Evolutionary conservation across 2,113 vertebrate genomes (phyloP), one percentile per base, ranked within the genome.

Genomic region (Circaetus cinerascens): DNA sequence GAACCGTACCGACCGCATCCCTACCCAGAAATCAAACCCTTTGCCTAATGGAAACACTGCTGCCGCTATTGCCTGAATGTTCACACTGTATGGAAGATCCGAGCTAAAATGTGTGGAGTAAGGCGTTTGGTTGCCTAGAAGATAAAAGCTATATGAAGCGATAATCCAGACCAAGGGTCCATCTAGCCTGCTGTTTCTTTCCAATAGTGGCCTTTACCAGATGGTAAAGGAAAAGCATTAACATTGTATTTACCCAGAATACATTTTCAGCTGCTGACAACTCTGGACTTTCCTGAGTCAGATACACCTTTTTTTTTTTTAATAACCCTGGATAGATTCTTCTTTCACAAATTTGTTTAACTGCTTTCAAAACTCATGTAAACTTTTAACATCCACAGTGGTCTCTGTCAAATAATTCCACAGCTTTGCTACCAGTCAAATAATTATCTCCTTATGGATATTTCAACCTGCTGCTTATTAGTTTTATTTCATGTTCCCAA

Each of bases 51-150:
- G 30, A 53, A 57, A 59, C 11, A 30, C 38, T 10, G 29, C 41
- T 74, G 40, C 7, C 14, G 13, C 21, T 63, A 2, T 7, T 32
- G 25, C 27, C 50, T 26, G 34, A 67, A 43, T 2, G 10, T 34
- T 41, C 29, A 76, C 2, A 0, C n/a, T 15, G 10, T 0, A 45
- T 5, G 40, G 38, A 79, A 77, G 62, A 22, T 20, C 0, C 0
- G 53, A 77, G 20, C 27, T 78, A 27, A 82, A 62, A n/a, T 6
- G 20, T 3, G 10, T 27, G 29, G 45, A 73, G 17, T 20, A n/a
- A 63, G 23, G 11, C 5, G 12, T 43, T 88, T 0, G 0, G 13
- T 59, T 2, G 1, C 26, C 34, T 59, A 11, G 27, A 72, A 55
- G 15, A 40, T 4, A 74, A 71, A 90, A 82, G 11, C 32, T 38